Evolutionary conservation across 2,888 invertebrate genomes (phyloP).

Genomic region (Sarcophaga subvicina): DNA sequence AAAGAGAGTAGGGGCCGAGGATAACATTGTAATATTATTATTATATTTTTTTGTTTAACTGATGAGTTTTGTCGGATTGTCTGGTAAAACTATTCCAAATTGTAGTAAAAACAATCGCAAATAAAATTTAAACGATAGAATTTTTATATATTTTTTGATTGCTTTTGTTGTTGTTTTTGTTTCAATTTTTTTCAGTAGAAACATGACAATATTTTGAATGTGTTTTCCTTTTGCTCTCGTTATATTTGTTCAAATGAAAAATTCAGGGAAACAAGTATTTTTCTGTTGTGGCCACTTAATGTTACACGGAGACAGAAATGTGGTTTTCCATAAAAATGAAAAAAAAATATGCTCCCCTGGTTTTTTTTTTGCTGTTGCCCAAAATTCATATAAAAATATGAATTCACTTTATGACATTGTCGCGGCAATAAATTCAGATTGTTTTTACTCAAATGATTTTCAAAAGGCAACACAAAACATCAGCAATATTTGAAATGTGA

Average conservation of each 20-base stretch:
- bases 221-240: constrained; percentile 1
- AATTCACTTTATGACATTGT: constrained; percentile 31
- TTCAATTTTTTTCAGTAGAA: constrained; percentile 9
- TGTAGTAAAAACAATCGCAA: constrained; percentile 23
- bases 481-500: constrained; percentile 11
- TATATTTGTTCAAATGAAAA: neutral
- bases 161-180: constrained; percentile 12
- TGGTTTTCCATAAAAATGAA: constrained; percentile 49
- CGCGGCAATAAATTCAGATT: constrained; percentile 53
- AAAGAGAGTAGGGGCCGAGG: constrained; percentile 5
- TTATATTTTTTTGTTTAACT: constrained; percentile 62
- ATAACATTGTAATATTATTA: constrained; percentile 46
- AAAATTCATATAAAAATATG: neutral
- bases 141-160: constrained; percentile 8
- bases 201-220: constrained; percentile 45
- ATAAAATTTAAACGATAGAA: constrained; percentile 43
- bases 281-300: constrained; percentile 69
- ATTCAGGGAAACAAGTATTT: constrained; percentile 4
- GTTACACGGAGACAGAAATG: constrained; percentile 64
- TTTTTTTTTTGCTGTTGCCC: neutral
- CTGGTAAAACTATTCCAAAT: constrained; percentile 52
- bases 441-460: constrained; percentile 53
- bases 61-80: constrained; percentile 67
- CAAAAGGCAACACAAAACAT: neutral
- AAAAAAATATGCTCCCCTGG: constrained; percentile 40